Evolutionary conservation across 1,140 invertebrate species (phyloP).

Genomic region (Laupala kohalensis): DNA sequence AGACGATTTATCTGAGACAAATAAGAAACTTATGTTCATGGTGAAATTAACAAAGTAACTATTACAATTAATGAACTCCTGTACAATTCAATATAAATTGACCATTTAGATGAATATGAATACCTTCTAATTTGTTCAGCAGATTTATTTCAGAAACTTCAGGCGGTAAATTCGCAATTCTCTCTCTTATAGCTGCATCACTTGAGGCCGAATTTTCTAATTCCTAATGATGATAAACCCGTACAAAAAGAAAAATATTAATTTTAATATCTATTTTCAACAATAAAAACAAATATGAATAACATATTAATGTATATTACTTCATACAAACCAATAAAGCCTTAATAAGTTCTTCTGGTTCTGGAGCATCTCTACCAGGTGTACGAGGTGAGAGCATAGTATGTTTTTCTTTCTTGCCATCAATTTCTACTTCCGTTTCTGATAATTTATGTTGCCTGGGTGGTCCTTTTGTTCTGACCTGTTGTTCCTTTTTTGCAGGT

Average conservation of each 20-base stretch:
- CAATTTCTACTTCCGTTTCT: constrained; percentile 36
- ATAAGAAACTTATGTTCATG: constrained; percentile 7
- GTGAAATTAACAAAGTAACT: no score
- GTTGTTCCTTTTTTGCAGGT: not conserved
- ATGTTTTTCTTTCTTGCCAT: constrained; percentile 57
- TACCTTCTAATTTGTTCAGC: constrained; percentile 68
- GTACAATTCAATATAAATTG: not conserved
- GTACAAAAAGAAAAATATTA: not conserved
- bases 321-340: constrained; percentile 40
- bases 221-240: constrained; percentile 53
- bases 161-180: constrained; percentile 82
- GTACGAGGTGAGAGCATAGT: constrained; percentile 61
- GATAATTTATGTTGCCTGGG: constrained; percentile 12
- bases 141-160: constrained; percentile 86
- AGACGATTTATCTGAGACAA: constrained; percentile 49
- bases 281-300: not conserved
- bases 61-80: no score
- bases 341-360: constrained; percentile 77
- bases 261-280: not conserved
- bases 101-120: not conserved
- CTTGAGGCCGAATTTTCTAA: constrained; percentile 88
- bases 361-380: constrained; percentile 70
- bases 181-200: constrained; percentile 80
- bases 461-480: constrained; percentile 16
- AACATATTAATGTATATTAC: not conserved